Evolutionary conservation across 2,797 vertebrate genomes (phyloP).

Genomic region (Siniperca obscura): DNA sequence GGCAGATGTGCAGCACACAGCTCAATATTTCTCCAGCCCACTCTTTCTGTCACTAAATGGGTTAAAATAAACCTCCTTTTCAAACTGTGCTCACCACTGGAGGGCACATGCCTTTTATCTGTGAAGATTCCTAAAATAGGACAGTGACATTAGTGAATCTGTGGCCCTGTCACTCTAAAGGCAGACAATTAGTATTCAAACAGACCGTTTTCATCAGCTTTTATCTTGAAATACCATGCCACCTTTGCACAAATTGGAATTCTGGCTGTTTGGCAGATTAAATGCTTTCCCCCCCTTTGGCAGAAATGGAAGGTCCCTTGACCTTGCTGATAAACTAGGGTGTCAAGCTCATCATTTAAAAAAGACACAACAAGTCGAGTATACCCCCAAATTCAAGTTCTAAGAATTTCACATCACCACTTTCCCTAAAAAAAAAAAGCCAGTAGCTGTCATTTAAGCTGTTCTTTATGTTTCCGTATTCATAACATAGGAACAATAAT

Average conservation of each 20-base stretch:
- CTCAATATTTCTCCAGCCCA: constrained; percentile 51
- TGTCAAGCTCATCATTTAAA: constrained; percentile 65
- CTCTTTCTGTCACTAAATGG: constrained; percentile 58
- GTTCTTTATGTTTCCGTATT: constrained; percentile 12
- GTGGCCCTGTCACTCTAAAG: constrained; percentile 54
- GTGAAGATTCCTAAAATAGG: constrained; percentile 66
- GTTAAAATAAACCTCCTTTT: constrained; percentile 64
- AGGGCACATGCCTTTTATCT: constrained; percentile 65
- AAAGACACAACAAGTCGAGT: constrained; percentile 27
- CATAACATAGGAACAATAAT: constrained; percentile 3
- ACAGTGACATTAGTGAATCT: constrained; percentile 62
- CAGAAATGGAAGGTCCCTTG: constrained; percentile 51
- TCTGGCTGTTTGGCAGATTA: constrained; percentile 65
- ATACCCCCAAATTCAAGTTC: constrained; percentile 24
- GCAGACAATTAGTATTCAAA: constrained; percentile 73
- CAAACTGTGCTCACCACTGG: constrained; percentile 61
- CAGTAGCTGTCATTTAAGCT: not conserved
- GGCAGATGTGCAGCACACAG: constrained; percentile 49
- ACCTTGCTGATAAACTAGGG: constrained; percentile 71
- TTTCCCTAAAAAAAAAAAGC: constrained; percentile 22
- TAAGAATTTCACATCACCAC: constrained; percentile 33
- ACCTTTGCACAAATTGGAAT: constrained; percentile 73
- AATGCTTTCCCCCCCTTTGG: constrained; percentile 22
- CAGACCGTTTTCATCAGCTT: constrained; percentile 61
- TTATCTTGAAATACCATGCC: constrained; percentile 70